phyloP scores from a whole-genome alignment of 2,113 vertebrate genomes.

The Coptodon bakossiorum region DNA sequence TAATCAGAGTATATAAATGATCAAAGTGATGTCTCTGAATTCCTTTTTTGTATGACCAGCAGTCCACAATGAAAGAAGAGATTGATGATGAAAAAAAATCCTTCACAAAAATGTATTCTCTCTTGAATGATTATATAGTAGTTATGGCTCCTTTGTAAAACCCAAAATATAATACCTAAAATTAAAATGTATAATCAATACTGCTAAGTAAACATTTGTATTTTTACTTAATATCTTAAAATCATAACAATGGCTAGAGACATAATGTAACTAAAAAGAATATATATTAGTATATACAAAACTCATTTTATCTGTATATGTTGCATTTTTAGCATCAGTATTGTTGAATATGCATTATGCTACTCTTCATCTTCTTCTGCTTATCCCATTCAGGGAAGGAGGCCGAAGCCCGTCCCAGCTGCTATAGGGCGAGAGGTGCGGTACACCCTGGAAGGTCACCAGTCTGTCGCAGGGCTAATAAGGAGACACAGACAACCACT shows the following conservation, averaged over 20 bases:
- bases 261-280: neutral
- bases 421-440: neutral
- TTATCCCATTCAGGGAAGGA: neutral
- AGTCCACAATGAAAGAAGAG: neutral
- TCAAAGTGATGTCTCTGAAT: neutral
- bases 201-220: neutral
- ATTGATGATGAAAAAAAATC: neutral
- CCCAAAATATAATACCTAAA: neutral
- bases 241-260: neutral
- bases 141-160: neutral
- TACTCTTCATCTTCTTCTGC: neutral
- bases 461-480: neutral
- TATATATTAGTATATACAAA: neutral
- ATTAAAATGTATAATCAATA: neutral
- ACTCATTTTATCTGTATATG: neutral
- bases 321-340: neutral
- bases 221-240: neutral
- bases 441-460: neutral
- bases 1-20: neutral
- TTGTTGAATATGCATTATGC: neutral
- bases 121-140: neutral
- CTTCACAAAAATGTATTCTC: neutral
- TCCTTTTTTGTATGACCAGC: neutral
- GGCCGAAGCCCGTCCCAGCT: neutral
- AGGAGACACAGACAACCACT: neutral